Conservation (phyloP, 2,113 vertebrate species). For the Anoplopoma fimbria region DNA sequence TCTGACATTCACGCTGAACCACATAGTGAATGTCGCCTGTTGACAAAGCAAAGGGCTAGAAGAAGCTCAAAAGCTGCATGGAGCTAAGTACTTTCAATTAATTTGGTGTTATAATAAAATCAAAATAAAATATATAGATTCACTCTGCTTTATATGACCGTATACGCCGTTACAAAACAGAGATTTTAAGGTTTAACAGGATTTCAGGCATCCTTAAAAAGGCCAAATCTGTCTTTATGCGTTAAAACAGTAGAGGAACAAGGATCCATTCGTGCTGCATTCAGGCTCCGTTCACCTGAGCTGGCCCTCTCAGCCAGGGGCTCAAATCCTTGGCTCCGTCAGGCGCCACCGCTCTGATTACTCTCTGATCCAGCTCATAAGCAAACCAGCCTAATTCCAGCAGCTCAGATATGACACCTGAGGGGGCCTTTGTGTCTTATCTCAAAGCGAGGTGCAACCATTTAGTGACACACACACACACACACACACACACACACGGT, state of each 20-base stretch:
- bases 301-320: conserved; percentile 25
- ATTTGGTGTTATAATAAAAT: neutral
- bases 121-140: neutral
- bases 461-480: conserved; percentile 47
- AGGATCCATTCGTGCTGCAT: neutral
- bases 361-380: conserved; percentile 53
- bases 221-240: neutral
- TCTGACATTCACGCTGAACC: neutral
- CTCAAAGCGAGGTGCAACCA: conserved; percentile 34
- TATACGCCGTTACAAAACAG: neutral
- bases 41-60: neutral
- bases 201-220: neutral
- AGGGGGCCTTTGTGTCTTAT: conserved; percentile 66
- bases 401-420: conserved; percentile 35
- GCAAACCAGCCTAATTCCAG: conserved; percentile 45
- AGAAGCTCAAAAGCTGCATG: neutral
- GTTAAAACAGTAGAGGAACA: neutral
- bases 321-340: conserved; percentile 21
- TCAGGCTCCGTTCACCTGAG: conserved; percentile 44
- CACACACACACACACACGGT: conserved; percentile 36
- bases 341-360: conserved; percentile 41
- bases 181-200: neutral
- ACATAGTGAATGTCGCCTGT: neutral
- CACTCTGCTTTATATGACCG: neutral
- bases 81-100: neutral